These are phyloP conservation scores for Callithrix jacchus DNA, from an alignment of 2,113 vertebrate genomes.

Conservation along the genomic window DNA sequence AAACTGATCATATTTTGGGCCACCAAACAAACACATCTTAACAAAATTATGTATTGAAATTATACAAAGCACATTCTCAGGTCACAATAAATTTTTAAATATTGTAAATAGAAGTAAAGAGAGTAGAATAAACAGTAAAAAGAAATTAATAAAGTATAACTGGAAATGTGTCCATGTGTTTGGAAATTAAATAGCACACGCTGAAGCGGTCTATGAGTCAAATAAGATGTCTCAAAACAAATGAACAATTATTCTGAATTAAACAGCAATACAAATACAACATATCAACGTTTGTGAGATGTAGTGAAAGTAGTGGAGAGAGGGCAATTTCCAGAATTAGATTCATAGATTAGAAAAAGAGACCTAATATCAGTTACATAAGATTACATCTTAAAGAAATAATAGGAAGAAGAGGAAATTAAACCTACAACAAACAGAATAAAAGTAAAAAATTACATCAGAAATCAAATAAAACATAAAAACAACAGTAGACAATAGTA, in stretches of 20 bases:
- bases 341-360: neutral
- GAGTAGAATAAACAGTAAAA: no score
- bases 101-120: no score
- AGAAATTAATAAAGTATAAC: neutral
- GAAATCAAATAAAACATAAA: neutral
- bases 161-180: neutral
- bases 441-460: neutral
- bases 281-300: neutral
- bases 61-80: neutral
- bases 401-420: neutral
- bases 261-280: neutral
- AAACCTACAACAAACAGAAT: neutral
- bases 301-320: neutral
- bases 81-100: neutral
- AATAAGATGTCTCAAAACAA: neutral
- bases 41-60: neutral
- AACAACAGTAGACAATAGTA: no score
- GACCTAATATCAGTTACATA: neutral
- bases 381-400: neutral
- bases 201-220: neutral
- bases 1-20: neutral
- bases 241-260: neutral
- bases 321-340: neutral
- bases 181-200: neutral
- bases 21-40: neutral